Base-by-base conservation (phyloP, 2,797 vertebrate species). In the Cetoscarus ocellatus region DNA sequence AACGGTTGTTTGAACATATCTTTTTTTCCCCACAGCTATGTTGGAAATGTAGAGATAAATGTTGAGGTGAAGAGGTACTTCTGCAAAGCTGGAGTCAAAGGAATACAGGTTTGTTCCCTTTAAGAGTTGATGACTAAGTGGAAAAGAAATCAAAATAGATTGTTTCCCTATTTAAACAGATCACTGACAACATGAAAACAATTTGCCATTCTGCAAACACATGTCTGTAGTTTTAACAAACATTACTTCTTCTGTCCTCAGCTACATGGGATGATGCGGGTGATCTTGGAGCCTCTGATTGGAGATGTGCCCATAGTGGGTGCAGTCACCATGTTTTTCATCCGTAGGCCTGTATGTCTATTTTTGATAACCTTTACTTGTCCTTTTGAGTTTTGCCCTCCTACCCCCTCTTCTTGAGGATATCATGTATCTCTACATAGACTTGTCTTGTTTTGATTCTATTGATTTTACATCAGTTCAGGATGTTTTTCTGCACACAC, bases 21-120 rank as follows among this genome's bases (percentile, higher is more conserved):
- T 36, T 52, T 64, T 66, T 19, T 56, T 51, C 8, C 63, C 17
- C 56, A 62, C 83, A 98, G 97, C 89, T 98, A 96, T 14, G 95
- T 96, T 48, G 97, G 97, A 14, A 95, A 98, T 19, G 87, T 95
- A 15, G 97, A 98, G 89, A 96, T 98, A 69, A 94, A 98, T 6
- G 97, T 98, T 63, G 97, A 98, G 87, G 95, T 98, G 74, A 98
- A 98, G 90, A 95, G 96, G 69, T 98, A 97, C 86, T 98, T 98
- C 91, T 98, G 97, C 91, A 98, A 98, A 91, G 97, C 96, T 19
- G 97, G 97, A 80, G 91, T 98, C 77, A 97, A 98, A 67, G 97
- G 97, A 77, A 96, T 98, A 87, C 97, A 98, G 95, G 97, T 98
- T 49, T 74, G 93, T 79, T 0, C 14, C 52, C 43, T 54, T 34